These are phyloP conservation scores for Lumbricus terrestris DNA, from an alignment of 2,888 invertebrate genomes.

Conservation along the genomic window DNA sequence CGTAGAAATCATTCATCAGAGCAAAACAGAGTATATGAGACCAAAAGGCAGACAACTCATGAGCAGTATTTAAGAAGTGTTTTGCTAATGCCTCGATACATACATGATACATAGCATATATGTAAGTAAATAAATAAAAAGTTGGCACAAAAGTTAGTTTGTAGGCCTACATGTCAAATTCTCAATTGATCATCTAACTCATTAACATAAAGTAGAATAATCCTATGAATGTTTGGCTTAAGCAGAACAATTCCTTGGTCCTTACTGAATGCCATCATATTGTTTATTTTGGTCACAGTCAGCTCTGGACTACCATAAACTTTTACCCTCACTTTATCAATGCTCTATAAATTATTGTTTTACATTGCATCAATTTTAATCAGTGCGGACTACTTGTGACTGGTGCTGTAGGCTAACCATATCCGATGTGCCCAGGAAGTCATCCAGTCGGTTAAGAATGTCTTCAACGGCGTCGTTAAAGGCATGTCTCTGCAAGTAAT, in stretches of 20 bases:
- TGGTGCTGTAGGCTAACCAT: not conserved
- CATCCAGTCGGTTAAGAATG: conserved; percentile 13
- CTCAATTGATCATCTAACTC: not conserved
- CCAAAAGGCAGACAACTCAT: not conserved
- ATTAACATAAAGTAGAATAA: not conserved
- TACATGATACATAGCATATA: not conserved
- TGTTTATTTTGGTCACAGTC: too few species aligned
- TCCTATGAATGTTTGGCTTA: too few species aligned
- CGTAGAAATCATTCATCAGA: not conserved
- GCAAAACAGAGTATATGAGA: not conserved
- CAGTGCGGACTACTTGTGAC: not conserved
- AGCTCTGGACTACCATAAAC: too few species aligned
- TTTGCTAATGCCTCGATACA: not conserved
- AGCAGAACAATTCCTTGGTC: too few species aligned
- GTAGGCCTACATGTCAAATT: too few species aligned
- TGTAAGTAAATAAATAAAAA: not conserved
- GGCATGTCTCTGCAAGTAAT: not conserved
- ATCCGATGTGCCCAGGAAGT: conserved; percentile 20
- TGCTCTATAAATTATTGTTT: not conserved
- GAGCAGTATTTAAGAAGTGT: not conserved
- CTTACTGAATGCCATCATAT: too few species aligned
- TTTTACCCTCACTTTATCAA: not conserved
- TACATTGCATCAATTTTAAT: not conserved
- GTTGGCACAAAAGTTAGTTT: too few species aligned
- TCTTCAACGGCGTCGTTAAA: conserved; percentile 22